phyloP scores from a whole-genome alignment of 2,888 invertebrate genomes.

The Tillus elongatus region DNA sequence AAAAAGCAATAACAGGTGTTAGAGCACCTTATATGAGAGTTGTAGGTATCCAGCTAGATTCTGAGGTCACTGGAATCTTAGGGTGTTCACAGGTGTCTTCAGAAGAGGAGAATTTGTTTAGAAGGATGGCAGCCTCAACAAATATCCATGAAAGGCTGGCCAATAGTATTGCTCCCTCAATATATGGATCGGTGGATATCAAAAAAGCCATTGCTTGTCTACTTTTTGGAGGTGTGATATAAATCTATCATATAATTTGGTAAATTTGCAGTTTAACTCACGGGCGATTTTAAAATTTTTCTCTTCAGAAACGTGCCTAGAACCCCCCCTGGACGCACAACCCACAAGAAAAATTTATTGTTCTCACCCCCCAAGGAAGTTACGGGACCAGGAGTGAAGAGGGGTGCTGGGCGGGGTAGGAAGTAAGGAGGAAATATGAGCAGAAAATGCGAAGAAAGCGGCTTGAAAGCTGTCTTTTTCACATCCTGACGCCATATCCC shows the following conservation, averaged over 20 bases:
- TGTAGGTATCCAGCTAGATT: constrained; percentile 82
- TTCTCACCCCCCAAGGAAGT: too few species aligned
- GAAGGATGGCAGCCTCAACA: constrained; percentile 72
- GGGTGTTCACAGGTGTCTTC: constrained; percentile 48
- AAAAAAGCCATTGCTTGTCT: constrained; percentile 95
- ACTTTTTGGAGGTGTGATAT: constrained; percentile 71
- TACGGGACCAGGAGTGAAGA: too few species aligned
- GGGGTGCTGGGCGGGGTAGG: too few species aligned
- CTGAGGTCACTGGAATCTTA: constrained; percentile 60
- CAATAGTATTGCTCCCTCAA: constrained; percentile 91
- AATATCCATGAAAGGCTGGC: constrained; percentile 85
- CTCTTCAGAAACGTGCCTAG: too few species aligned
- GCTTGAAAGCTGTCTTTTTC: too few species aligned
- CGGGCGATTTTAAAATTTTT: too few species aligned
- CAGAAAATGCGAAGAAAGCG: too few species aligned
- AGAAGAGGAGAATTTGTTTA: constrained; percentile 74
- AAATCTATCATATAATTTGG: not conserved
- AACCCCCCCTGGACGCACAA: too few species aligned
- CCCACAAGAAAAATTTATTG: too few species aligned
- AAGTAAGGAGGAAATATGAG: too few species aligned
- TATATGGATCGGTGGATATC: constrained; percentile 88
- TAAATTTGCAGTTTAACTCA: too few species aligned
- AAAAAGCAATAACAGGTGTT: constrained; percentile 81
- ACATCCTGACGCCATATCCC: too few species aligned
- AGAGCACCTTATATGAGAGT: constrained; percentile 91